Base-by-base conservation (phyloP, 1,140 invertebrate species). In the Trypoxylus dichotomus region DNA sequence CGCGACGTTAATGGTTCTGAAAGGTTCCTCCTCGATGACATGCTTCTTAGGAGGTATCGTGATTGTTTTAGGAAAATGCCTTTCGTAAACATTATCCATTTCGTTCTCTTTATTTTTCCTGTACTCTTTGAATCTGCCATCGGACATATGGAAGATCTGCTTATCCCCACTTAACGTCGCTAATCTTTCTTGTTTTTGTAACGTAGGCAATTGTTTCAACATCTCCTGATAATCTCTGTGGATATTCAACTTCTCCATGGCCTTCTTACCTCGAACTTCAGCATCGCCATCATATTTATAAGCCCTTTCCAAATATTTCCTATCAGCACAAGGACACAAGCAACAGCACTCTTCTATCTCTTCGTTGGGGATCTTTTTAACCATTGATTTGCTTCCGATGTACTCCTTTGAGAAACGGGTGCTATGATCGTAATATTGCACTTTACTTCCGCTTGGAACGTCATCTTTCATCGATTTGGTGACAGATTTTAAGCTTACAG, bases 161-260 rank as follows among this genome's bases (percentile, higher is more conserved):
- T 83, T 85, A 77, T 84, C 81, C 8, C 73, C 77, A 63, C 78
- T 79, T 25, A 86, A 81, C 60, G 79, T 79, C 13, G 81, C 79
- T 19, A 86, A 78, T 19, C 84, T 76, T 79, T 85, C 85, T 75
- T 85, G 81, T 81, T 83, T 83, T 80, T 86, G 85, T n/a, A 86
- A 74, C 15, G 81, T 42, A 1, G 85, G 85, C 11, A 90, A 80
- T 82, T 85, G 86, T 77, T 87, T 81, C 72, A 89, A 63, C 42
- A 89, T 82, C 24, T 85, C 82, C 76, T 88, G 80, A 80, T 89
- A 89, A 82, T 90, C 88, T 13, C 84, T 83, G 58, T 86, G 84
- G 0, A 88, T 84, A 82, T 83, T 86, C 80, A 89, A 87, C 76
- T 88, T 85, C 75, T 88, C 83, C 37, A 87, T 78, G 5, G 89